Evolutionary conservation across 2,113 vertebrate genomes (phyloP).

Genomic region (Serinus canaria): DNA sequence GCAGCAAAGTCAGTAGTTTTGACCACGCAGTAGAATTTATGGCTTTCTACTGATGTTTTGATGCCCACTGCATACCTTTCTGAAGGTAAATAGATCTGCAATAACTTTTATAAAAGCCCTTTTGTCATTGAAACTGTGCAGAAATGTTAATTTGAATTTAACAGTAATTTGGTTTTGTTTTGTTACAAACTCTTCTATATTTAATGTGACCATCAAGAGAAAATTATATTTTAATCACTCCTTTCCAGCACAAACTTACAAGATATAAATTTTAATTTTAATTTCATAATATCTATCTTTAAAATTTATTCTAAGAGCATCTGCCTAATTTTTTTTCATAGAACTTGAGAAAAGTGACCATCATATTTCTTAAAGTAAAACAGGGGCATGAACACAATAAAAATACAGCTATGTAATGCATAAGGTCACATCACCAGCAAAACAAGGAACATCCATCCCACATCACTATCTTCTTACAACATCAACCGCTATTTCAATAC

Average conservation of each 20-base stretch:
- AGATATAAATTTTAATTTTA: neutral
- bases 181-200: neutral
- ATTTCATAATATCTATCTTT: neutral
- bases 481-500: neutral
- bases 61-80: neutral
- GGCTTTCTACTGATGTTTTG: neutral
- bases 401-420: neutral
- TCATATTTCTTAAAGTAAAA: neutral
- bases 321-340: neutral
- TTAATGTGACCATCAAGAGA: neutral
- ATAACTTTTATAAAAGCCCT: neutral
- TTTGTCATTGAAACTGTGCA: neutral
- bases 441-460: neutral
- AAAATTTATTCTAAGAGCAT: neutral
- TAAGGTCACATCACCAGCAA: neutral
- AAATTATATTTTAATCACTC: neutral
- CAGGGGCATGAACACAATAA: neutral
- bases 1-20: neutral
- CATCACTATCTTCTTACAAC: neutral
- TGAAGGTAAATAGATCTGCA: neutral
- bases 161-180: neutral
- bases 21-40: neutral
- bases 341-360: neutral
- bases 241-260: neutral
- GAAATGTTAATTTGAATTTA: neutral